Evolutionary conservation across 2,888 invertebrate species (phyloP).

Genomic region (Lypha dubia): DNA sequence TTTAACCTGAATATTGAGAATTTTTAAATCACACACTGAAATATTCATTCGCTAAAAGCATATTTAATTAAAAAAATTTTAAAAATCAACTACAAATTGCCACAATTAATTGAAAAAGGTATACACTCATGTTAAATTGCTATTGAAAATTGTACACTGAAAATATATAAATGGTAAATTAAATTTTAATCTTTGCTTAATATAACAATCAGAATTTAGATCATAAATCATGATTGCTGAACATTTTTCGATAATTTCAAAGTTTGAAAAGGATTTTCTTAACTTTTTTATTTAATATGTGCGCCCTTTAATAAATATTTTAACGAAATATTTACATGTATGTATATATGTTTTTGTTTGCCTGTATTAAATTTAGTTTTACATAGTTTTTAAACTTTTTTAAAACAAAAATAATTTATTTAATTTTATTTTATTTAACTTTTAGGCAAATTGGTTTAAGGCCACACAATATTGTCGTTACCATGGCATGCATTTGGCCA

Average conservation of each 20-base stretch:
- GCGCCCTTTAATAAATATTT: too few species aligned
- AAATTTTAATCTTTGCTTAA: background rate
- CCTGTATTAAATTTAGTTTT: background rate
- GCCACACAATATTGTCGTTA: constrained; percentile 96
- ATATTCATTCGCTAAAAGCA: background rate
- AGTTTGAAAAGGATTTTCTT: background rate
- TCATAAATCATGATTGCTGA: background rate
- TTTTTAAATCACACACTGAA: constrained; percentile 19
- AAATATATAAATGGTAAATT: background rate
- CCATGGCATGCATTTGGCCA: constrained; percentile 96
- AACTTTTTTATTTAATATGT: background rate
- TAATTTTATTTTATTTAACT: constrained; percentile 2
- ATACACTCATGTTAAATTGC: background rate
- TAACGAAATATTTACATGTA: too few species aligned
- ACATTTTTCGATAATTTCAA: background rate
- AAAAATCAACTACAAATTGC: constrained; percentile 16
- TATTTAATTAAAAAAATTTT: background rate
- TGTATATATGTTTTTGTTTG: background rate
- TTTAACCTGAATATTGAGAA: constrained; percentile 16
- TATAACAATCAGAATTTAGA: background rate
- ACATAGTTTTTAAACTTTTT: background rate
- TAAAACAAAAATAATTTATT: too few species aligned
- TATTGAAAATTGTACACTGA: background rate
- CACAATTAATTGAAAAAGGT: background rate
- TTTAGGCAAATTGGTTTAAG: constrained; percentile 96